A percentile compares a stretch with the other conserved stretches of the same genome.
Evolutionary conservation across 2,113 vertebrate species (phyloP).

Genomic region (Proteles cristata): DNA sequence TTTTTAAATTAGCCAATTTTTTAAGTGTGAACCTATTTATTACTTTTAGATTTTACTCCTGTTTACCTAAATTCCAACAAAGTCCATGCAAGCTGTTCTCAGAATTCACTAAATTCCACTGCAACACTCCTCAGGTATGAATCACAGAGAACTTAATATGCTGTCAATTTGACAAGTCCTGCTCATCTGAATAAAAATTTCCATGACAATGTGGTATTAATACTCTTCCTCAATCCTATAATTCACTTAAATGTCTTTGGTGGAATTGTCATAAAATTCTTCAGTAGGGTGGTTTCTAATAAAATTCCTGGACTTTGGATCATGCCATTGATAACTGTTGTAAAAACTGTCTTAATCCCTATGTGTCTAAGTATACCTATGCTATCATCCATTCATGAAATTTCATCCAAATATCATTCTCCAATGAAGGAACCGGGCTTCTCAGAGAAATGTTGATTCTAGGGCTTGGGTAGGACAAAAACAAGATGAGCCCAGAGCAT

Average conservation of each 20-base stretch:
- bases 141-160: background rate
- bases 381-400: slow-evolving; percentile 1
- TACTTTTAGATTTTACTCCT: slow-evolving; percentile 28
- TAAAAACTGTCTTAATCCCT: background rate
- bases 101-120: background rate
- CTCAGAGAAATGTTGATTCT: background rate
- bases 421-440: background rate
- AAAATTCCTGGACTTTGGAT: slow-evolving; percentile 54
- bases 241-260: slow-evolving; percentile 30
- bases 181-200: slow-evolving; percentile 26
- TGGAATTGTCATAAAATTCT: slow-evolving; percentile 29
- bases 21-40: background rate
- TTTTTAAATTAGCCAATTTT: slow-evolving; percentile 37
- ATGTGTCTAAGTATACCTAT: background rate
- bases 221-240: slow-evolving; percentile 21
- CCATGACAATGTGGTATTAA: slow-evolving; percentile 16
- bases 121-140: background rate
- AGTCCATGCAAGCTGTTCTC: background rate
- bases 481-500: background rate
- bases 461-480: background rate
- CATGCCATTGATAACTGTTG: background rate
- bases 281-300: background rate
- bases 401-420: background rate
- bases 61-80: background rate
- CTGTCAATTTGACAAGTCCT: slow-evolving; percentile 38